phyloP scores from a whole-genome alignment of 2,797 vertebrate species.

The Macropodus opercularis region DNA sequence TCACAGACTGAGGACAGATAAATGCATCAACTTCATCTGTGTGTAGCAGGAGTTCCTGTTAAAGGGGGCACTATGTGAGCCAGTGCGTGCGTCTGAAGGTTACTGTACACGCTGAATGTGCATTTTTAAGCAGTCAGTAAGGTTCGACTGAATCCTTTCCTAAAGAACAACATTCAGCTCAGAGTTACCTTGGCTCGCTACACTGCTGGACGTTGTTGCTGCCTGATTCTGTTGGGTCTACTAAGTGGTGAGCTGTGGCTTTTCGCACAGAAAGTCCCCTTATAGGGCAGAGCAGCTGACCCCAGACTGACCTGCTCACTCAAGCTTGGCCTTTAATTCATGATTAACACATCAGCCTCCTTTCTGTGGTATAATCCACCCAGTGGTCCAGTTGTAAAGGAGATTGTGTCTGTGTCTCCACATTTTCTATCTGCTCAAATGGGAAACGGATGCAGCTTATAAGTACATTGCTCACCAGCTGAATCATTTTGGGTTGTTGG shows the following conservation, averaged over 20 bases:
- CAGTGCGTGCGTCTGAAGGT: slow-evolving; percentile 22
- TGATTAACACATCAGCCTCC: slow-evolving; percentile 74
- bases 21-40: slow-evolving; percentile 29
- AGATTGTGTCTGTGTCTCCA: slow-evolving; percentile 61
- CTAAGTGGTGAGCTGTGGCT: slow-evolving; percentile 59
- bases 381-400: slow-evolving; percentile 66
- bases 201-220: slow-evolving; percentile 66
- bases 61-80: slow-evolving; percentile 31
- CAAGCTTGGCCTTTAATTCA: slow-evolving; percentile 70
- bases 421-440: slow-evolving; percentile 38
- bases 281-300: slow-evolving; percentile 57
- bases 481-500: neutral
- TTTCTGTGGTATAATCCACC: slow-evolving; percentile 72
- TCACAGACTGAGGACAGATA: slow-evolving; percentile 47
- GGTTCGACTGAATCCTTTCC: slow-evolving; percentile 60
- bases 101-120: slow-evolving; percentile 30
- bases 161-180: slow-evolving; percentile 34
- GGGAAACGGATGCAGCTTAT: neutral
- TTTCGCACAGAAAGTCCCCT: slow-evolving; percentile 64
- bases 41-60: slow-evolving; percentile 29
- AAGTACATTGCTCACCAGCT: neutral
- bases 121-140: slow-evolving; percentile 20
- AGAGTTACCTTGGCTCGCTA: slow-evolving; percentile 38
- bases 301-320: slow-evolving; percentile 71
- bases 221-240: slow-evolving; percentile 56